These are phyloP conservation scores for Galeruca laticollis DNA, from an alignment of 2,888 invertebrate genomes.

Conservation along the genomic window DNA sequence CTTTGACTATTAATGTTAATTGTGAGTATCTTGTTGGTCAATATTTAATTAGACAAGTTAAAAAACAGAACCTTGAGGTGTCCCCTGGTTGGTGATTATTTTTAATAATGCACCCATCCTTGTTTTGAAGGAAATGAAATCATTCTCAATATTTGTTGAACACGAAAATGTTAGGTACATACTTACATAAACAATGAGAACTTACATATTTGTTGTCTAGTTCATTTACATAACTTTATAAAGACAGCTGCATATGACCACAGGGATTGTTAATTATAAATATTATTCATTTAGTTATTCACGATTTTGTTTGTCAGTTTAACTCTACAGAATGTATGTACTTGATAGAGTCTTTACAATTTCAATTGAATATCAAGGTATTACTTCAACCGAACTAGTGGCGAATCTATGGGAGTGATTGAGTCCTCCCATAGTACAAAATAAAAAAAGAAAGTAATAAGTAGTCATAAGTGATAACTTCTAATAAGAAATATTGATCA, in stretches of 20 bases:
- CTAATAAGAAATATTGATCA: too few relatives aligned
- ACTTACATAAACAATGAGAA: conserved; percentile 16
- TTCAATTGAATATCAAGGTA: too few relatives aligned
- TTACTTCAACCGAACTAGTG: too few relatives aligned
- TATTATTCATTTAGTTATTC: not conserved
- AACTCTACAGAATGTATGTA: not conserved
- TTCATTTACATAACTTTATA: conserved; percentile 6
- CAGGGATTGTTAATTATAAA: not conserved
- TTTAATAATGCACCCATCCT: conserved; percentile 25
- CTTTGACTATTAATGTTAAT: not conserved
- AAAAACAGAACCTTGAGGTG: conserved; percentile 21
- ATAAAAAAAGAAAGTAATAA: too few relatives aligned
- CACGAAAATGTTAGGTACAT: conserved; percentile 7
- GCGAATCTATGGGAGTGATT: too few relatives aligned
- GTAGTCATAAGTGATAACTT: too few relatives aligned
- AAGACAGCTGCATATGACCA: not conserved
- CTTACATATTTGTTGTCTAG: not conserved
- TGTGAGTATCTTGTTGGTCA: not conserved
- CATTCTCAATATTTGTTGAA: conserved; percentile 28
- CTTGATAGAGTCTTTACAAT: too few relatives aligned
- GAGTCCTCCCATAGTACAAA: too few relatives aligned
- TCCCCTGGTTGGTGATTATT: conserved; percentile 15
- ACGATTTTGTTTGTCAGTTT: not conserved
- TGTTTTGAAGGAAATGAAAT: conserved; percentile 31
- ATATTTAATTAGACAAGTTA: conserved; percentile 9